phyloP scores from a whole-genome alignment of 2,888 invertebrate species.

The Cephus spinipes region DNA sequence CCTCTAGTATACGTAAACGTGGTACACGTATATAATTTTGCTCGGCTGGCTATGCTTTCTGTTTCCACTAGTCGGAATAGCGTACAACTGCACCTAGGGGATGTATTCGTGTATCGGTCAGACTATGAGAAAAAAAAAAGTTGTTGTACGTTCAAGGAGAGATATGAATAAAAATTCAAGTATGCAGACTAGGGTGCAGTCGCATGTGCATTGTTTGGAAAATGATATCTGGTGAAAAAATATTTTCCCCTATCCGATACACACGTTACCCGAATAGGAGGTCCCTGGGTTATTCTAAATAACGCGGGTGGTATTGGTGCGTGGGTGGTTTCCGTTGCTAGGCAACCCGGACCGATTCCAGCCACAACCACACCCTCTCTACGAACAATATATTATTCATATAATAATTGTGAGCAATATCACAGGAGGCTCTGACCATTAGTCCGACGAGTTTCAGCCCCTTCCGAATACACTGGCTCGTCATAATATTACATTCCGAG shows the following conservation, averaged over 20 bases:
- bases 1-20: background rate
- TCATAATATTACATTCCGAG: background rate
- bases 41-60: background rate
- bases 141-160: background rate
- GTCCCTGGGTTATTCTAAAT: background rate
- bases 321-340: constrained; percentile 59
- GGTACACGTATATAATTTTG: background rate
- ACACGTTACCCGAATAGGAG: background rate
- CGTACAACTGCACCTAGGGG: background rate
- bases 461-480: background rate
- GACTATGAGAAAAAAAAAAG: background rate
- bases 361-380: constrained; percentile 61
- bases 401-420: constrained; percentile 40
- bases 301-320: constrained; percentile 25
- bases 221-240: background rate
- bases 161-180: background rate
- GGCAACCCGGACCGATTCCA: constrained; percentile 59
- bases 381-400: constrained; percentile 63
- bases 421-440: background rate
- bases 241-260: background rate
- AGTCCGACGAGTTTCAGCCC: background rate
- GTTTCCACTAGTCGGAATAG: background rate
- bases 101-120: background rate
- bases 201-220: background rate
- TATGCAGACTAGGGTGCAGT: background rate